Base-by-base conservation (phyloP, 1,140 invertebrate genomes). In the Saccostrea cuccullata region DNA sequence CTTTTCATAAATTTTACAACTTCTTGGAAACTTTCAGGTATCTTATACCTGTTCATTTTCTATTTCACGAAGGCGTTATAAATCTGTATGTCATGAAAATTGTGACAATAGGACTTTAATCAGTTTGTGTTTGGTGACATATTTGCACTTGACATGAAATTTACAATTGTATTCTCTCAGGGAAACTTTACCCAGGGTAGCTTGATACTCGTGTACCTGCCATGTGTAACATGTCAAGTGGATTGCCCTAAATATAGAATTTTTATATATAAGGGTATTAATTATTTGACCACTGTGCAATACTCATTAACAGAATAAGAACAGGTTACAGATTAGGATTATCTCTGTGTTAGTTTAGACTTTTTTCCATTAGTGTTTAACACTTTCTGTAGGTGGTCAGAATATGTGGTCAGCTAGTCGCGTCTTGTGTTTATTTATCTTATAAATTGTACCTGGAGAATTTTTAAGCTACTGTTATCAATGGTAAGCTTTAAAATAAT, bases 241-340 rank as follows among this genome's bases (percentile, higher is more conserved):
- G 70, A 30, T 23, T 23, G 20, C 20, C 23, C 8, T 6, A 73
- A 73, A 36, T 26, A 73, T 73, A 20, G 6, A 23, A 20, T 15
- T 60, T 13, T 58, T 60, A 60, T 60, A 15, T 17, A 15, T 60
- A 11, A 60, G 67, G 26, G 60, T 67, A 67, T 67, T 67, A 15
- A 12, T 67, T 11, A 30, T 77, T 77, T 30, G 26, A 77, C 70
- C 70, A 17, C 70, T 30, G 23, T 77, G 26, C 30, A 77, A 77
- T 77, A 30, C 70, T 77, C 70, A 77, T 77, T 77, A 77, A 30
- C 30, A 36, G 30, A 26, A 77, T 77, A 40, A 77, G 30, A 77
- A 77, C 26, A 77, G 70, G 70, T 77, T 77, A 9, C 6, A 73
- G 23, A 20, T 73, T 77, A 77, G 70, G 70, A 77, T 77, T 77